Conservation (phyloP, 2,888 invertebrate genomes). For the Agriopis marginaria region DNA sequence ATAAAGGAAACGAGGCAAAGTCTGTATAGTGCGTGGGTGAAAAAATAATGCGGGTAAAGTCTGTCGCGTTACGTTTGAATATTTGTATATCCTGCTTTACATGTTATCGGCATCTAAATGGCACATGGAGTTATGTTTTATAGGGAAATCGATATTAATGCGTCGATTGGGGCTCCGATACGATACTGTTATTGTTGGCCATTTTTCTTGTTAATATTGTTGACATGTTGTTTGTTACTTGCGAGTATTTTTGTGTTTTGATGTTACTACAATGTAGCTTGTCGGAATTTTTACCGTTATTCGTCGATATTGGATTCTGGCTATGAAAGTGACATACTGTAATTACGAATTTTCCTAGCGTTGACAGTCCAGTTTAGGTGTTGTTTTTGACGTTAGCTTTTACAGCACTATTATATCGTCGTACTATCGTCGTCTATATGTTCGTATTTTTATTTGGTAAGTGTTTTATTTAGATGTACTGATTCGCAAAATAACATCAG, state of each 20-base stretch:
- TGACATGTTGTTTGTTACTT: constrained; percentile 20
- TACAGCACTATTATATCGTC: no score
- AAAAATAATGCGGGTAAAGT: constrained; percentile 61
- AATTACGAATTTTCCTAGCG: no score
- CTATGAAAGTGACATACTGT: no score
- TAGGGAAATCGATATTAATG: constrained; percentile 40
- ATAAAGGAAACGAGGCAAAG: constrained; percentile 63
- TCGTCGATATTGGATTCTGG: no score
- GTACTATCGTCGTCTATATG: no score
- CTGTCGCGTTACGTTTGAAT: constrained; percentile 55
- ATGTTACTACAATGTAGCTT: background rate
- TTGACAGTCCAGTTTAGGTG: no score
- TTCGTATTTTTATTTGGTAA: no score
- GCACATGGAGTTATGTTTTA: constrained; percentile 40
- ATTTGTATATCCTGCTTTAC: constrained; percentile 53
- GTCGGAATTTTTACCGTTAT: no score
- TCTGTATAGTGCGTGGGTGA: constrained; percentile 64
- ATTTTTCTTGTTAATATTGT: constrained; percentile 26
- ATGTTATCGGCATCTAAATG: constrained; percentile 48
- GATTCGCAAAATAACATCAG: no score
- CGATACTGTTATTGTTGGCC: constrained; percentile 22
- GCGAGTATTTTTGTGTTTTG: constrained; percentile 2
- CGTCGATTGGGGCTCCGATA: constrained; percentile 31
- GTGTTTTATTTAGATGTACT: no score
- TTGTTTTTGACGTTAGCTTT: no score